Base-by-base conservation (phyloP, 2,113 vertebrate species). In the Otus sunia region DNA sequence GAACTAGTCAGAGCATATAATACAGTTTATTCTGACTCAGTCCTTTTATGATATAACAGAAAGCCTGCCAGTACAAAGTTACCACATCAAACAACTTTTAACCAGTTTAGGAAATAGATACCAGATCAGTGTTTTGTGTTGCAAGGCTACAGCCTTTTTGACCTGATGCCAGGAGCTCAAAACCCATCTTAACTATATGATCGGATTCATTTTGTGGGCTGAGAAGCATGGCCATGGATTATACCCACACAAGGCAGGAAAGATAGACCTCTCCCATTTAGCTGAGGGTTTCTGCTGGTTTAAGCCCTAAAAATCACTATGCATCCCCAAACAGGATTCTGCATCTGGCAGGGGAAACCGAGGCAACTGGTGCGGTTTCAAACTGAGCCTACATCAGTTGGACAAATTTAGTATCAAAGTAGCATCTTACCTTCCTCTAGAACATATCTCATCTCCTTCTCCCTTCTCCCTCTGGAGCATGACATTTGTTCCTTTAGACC, bases 391-490 rank as follows among this genome's bases (percentile, higher is more conserved):
- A 90, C 32, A 87, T 72, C 63, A 89, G 56, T n/a, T 16, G 58
- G 67, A 84, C 62, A 90, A 78, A 89, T 89, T 92, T 79, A 76
- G 86, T 82, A 92, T 41, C 36, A 22, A 94, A 94, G 73, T 69
- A 81, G 73, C n/a, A 72, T 63, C 80, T 79, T 89, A 77, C 75
- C 78, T 90, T 95, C 78, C 67, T 82, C 81, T 82, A 78, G 78
- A 92, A 86, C 58, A 62, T 60, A 86, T 68, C 39, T 81, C 63
- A 81, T 60, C 88, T 88, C 90, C 58, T 94, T 71, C 86, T 94
- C 74, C 86, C 74, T 74, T 50, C 69, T 94, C 55, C 77, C 73
- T n/a, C 58, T 76, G 37, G 47, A 95, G 66, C 39, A 17, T 18
- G 81, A 71, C 4, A 10, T 79, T 94, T 94, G 86, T 87, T 88